Conservation (phyloP, 1,140 invertebrate genomes). For the Adoxophyes honmai region DNA sequence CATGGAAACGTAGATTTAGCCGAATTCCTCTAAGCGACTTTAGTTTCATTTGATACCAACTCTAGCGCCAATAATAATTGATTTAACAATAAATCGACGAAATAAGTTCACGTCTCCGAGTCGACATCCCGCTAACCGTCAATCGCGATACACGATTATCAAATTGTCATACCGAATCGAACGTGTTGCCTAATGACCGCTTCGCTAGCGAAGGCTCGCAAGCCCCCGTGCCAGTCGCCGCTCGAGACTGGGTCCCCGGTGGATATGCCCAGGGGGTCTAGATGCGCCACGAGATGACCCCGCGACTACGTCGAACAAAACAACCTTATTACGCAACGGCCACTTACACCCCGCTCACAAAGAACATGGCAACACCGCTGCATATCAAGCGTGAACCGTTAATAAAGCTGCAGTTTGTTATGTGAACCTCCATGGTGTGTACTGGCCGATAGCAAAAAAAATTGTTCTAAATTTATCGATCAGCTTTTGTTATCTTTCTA, state of each 20-base stretch:
- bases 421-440: too few species aligned
- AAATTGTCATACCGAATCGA: constrained; percentile 70
- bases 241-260: constrained; percentile 62
- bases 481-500: too few species aligned
- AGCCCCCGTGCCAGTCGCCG: constrained; percentile 65
- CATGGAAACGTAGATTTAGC: too few species aligned
- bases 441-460: too few species aligned
- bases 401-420: too few species aligned
- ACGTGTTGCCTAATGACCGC: constrained; percentile 75
- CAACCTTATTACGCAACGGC: constrained; percentile 17
- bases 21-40: too few species aligned
- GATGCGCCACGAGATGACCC: constrained; percentile 95
- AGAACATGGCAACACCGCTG: too few species aligned
- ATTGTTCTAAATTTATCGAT: too few species aligned
- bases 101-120: neutral
- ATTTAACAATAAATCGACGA: neutral
- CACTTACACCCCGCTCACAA: neutral
- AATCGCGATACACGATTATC: constrained; percentile 7
- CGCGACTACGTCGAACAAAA: constrained; percentile 83
- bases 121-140: neutral
- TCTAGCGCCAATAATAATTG: too few species aligned
- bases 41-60: too few species aligned
- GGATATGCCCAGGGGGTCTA: constrained; percentile 94
- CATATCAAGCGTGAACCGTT: too few species aligned
- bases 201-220: constrained; percentile 69